Conservation (phyloP, 2,888 invertebrate species). For the Chromoteleia sp. region DNA sequence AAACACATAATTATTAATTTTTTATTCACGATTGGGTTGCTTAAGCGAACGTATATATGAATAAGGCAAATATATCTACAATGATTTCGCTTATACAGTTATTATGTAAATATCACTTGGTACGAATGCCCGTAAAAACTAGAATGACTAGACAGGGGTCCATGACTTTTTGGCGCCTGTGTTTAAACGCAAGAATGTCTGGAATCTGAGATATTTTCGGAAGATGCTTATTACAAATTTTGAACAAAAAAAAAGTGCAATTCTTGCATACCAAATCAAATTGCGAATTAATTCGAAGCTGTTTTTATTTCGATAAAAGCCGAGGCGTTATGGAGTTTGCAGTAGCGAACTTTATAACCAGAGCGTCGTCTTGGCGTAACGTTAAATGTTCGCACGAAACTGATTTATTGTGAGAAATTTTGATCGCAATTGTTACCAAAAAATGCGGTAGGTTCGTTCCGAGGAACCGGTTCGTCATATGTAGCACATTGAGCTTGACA, state of each 20-base stretch:
- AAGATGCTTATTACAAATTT: conserved; percentile 18
- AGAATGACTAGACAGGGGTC: conserved; percentile 37
- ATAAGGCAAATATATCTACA: too few species aligned
- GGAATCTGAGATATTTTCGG: conserved; percentile 29
- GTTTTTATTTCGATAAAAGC: too few species aligned
- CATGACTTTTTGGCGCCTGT: conserved; percentile 60
- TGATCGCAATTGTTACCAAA: conserved; percentile 22
- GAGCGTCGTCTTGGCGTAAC: background rate
- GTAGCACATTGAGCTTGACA: conserved; percentile 37
- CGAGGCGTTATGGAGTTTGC: background rate
- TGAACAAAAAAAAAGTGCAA: conserved; percentile 14
- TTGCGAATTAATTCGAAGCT: too few species aligned
- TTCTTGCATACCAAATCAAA: too few species aligned
- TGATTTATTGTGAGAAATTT: conserved; percentile 33
- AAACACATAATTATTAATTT: too few species aligned
- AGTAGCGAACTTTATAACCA: background rate
- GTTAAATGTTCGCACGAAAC: background rate
- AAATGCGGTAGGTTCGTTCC: conserved; percentile 43
- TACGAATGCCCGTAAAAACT: too few species aligned
- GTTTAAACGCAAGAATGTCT: conserved; percentile 35
- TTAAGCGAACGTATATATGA: too few species aligned
- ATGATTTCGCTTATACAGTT: too few species aligned
- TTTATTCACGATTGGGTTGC: too few species aligned
- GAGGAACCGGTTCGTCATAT: conserved; percentile 47
- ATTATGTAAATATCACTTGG: too few species aligned